Evolutionary conservation across 64 coral and sea anemone genomes (phyloP), one percentile per base, ranked within the genome.

Genomic region (Actinia equina): DNA sequence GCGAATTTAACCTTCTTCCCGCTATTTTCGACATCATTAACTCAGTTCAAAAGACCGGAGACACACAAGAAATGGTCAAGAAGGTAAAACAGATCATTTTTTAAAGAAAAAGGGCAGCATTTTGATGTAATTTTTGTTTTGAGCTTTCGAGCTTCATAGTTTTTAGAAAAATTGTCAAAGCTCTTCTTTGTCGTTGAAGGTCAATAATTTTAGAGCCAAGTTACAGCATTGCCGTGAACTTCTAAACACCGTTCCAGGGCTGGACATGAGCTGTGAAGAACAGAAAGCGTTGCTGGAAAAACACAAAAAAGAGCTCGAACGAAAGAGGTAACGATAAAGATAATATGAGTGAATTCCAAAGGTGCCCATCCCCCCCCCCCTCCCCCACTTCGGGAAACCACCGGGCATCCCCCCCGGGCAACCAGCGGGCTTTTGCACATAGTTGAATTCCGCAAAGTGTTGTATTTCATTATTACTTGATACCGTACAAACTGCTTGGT

Each of bases 211-310:
- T 57, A 89, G 89, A 46, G 85, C 65, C 51, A 96, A 93, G 82
- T 49, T 96, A 52, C 94, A 96, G 41, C 92, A 96, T 45, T 96
- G 94, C 62, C 89, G 94, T 43, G 71, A 89, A 23, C 53, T 96
- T 7, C 37, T 96, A 58, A 91, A 96, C 57, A 96, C 88, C 19
- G 65, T 96, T 3, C 91, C 91, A 56, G 94, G 94, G 37, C 62
- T 96, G 25, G 94, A 96, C 41, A 93, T 93, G 91, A 96, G 88
- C 41, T 84, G 88, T 60, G 59, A 87, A 43, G 88, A 96, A 18
- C 94, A 96, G 52, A 93, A 88, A 42, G 19, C 71, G 37, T 56
- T 93, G 16, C 80, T 96, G 19, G 89, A 83, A 19, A 86, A 93
- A 79, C 91, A 84, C 82, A 89, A 96, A 83, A 79, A 89, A 16